A percentile compares a stretch with the other conserved stretches of the same genome.
These are phyloP conservation scores for Strongylocentrotus purpuratus DNA, from an alignment of 35 echinoderm and acorn worm genomes.

Conservation along the genomic window DNA sequence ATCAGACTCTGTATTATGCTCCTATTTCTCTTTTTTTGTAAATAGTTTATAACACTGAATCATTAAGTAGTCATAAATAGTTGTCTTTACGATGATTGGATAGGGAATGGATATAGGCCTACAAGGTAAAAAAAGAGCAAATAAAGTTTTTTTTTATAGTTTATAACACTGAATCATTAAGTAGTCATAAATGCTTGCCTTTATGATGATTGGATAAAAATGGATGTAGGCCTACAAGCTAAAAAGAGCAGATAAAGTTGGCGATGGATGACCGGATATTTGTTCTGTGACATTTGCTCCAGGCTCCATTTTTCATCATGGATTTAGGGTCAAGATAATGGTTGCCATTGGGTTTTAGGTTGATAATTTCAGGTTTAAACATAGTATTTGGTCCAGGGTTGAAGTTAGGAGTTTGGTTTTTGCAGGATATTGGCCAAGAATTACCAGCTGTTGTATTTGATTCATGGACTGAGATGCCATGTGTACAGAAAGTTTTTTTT, in stretches of 20 bases:
- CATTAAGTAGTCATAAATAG: background rate
- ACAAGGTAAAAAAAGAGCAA: background rate
- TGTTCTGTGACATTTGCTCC: background rate
- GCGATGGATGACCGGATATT: background rate
- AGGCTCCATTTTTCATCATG: background rate
- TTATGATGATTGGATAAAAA: background rate
- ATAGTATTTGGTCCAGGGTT: too few relatives aligned
- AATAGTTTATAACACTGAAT: background rate
- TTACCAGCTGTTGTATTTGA: too few relatives aligned
- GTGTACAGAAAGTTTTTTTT: too few relatives aligned
- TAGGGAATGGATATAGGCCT: background rate
- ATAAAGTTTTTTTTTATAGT: background rate
- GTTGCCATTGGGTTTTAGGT: too few relatives aligned
- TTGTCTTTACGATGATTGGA: background rate
- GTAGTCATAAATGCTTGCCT: background rate
- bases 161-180: background rate
- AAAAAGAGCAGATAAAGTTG: background rate
- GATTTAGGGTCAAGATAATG: background rate
- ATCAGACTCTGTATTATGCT: background rate
- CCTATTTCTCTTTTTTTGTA: background rate
- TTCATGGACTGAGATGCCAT: too few relatives aligned
- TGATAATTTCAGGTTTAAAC: too few relatives aligned
- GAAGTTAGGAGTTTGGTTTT: too few relatives aligned
- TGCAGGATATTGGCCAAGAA: too few relatives aligned
- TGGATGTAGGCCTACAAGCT: background rate